Conservation (phyloP, 2,113 vertebrate genomes). For the Eptesicus fuscus region DNA sequence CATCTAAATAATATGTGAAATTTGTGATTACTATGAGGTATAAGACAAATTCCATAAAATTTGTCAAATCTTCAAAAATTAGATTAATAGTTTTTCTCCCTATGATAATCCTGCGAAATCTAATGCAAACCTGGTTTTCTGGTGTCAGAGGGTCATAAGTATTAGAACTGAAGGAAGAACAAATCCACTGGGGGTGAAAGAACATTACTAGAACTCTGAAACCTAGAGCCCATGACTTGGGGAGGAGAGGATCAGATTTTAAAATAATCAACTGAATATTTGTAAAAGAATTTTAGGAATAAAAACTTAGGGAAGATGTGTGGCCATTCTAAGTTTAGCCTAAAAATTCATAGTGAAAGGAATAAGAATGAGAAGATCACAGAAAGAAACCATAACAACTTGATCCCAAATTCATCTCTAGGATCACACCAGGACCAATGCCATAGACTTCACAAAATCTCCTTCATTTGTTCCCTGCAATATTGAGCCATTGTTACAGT, state of each 20-base stretch:
- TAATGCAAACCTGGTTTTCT: background rate
- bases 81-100: background rate
- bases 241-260: background rate
- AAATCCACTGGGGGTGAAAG: background rate
- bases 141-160: background rate
- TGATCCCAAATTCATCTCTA: background rate
- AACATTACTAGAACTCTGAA: background rate
- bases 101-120: background rate
- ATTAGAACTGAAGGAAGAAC: background rate
- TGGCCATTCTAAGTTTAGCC: background rate
- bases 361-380: background rate
- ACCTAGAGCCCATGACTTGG: background rate
- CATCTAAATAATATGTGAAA: background rate
- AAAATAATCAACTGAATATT: background rate
- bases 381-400: background rate
- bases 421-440: background rate
- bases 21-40: background rate
- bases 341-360: background rate
- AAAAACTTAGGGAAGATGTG: background rate
- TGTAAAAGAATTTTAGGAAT: background rate
- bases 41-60: slow-evolving; percentile 10
- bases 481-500: background rate
- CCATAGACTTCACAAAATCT: background rate
- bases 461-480: background rate
- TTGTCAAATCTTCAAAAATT: slow-evolving; percentile 22